Evolutionary conservation across 2,797 vertebrate species (phyloP).

Genomic region (Mus spretus): DNA sequence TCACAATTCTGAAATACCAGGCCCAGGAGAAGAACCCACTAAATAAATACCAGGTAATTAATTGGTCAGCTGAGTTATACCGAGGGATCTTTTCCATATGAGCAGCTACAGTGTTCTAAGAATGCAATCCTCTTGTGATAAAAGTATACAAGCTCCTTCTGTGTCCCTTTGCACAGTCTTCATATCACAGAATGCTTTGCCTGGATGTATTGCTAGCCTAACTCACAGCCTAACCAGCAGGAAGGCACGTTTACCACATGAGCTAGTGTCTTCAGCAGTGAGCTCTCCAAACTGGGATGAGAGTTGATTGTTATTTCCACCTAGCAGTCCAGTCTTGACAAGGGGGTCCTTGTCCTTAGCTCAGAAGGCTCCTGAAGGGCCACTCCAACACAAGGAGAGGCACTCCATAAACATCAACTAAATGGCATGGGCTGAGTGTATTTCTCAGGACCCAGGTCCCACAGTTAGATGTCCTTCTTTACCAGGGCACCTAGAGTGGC

Average conservation of each 20-base stretch:
- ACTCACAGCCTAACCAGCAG: not conserved
- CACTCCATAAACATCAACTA: not conserved
- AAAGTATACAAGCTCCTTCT: not conserved
- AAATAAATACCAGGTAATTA: not conserved
- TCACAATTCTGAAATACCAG: not conserved
- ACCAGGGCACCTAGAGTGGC: too few species aligned
- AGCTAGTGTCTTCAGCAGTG: not conserved
- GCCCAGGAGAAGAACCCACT: not conserved
- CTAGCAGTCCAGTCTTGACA: not conserved
- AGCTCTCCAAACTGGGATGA: not conserved
- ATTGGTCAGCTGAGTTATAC: not conserved
- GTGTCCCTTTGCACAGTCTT: not conserved
- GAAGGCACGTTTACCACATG: not conserved
- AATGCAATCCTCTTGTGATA: not conserved
- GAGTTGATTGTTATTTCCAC: rapidly evolving
- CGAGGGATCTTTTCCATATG: not conserved
- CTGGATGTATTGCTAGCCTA: not conserved
- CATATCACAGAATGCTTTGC: not conserved
- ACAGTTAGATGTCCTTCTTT: not conserved
- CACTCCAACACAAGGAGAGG: not conserved
- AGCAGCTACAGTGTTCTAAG: not conserved
- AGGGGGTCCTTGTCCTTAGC: not conserved
- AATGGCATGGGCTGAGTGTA: not conserved
- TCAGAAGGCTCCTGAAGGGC: not conserved
- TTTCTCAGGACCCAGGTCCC: not conserved